Conservation (phyloP, 2,113 vertebrate species). For the Pholis gunnellus region DNA sequence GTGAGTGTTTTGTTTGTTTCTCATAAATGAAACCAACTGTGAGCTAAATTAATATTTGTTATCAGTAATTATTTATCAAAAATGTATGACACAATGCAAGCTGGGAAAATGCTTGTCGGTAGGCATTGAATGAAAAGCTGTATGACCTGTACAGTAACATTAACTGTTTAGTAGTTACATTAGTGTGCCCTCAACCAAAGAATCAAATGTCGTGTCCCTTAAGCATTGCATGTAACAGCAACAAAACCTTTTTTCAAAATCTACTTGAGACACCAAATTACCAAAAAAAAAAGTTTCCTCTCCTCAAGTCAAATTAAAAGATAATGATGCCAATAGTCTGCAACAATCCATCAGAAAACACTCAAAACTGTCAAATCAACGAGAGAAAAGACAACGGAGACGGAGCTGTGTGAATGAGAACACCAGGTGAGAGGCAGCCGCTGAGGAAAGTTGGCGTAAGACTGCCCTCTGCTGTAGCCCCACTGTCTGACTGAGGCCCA, state of each 20-base stretch:
- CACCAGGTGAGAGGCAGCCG: slow-evolving; percentile 42
- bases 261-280: neutral
- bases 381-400: slow-evolving; percentile 1
- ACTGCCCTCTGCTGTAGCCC: slow-evolving; percentile 81
- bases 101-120: neutral
- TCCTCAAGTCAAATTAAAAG: neutral
- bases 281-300: neutral
- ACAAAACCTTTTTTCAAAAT: neutral
- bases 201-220: neutral
- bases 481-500: neutral
- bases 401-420: slow-evolving; percentile 1
- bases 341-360: slow-evolving; percentile 9
- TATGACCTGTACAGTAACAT: neutral
- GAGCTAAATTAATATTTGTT: neutral
- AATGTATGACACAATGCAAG: neutral
- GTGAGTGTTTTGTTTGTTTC: neutral
- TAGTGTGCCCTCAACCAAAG: neutral
- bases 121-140: neutral
- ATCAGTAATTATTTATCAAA: neutral
- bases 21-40: neutral
- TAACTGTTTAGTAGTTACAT: neutral
- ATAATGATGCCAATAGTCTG: neutral
- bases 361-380: neutral
- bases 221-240: neutral
- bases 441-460: slow-evolving; percentile 63